Percentiles rank a stretch among this genome's conserved stretches.
These are phyloP conservation scores for Cirrhinus molitorella DNA, from an alignment of 2,797 vertebrate species.

Conservation along the genomic window DNA sequence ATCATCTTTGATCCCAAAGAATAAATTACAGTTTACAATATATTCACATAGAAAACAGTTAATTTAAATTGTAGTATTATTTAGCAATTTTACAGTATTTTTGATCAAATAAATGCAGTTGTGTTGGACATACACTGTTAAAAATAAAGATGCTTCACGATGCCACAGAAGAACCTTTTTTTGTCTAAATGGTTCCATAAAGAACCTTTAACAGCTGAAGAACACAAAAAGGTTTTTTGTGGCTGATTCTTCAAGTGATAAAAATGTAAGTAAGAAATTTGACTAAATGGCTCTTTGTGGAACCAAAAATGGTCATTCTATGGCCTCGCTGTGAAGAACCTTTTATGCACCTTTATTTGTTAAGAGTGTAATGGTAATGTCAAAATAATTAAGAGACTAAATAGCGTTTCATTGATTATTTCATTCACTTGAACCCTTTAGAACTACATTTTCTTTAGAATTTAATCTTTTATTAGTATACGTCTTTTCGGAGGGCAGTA, in stretches of 20 bases:
- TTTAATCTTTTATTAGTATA: background rate
- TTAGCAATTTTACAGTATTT: background rate
- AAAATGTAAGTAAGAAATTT: too few relatives aligned
- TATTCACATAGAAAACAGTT: background rate
- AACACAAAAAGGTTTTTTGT: too few relatives aligned
- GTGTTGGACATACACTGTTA: background rate
- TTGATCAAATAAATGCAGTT: background rate
- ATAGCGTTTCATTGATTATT: background rate
- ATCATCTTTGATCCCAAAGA: background rate
- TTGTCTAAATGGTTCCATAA: too few relatives aligned
- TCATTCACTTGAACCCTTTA: background rate
- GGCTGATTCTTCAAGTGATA: too few relatives aligned
- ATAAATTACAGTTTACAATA: background rate
- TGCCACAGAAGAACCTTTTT: too few relatives aligned
- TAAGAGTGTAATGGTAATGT: background rate
- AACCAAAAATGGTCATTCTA: too few relatives aligned
- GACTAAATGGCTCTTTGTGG: too few relatives aligned
- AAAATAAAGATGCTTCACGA: too few relatives aligned
- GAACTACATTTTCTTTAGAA: background rate
- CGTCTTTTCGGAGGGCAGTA: background rate
- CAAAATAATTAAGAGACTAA: background rate
- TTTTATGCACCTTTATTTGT: too few relatives aligned
- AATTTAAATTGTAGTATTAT: background rate
- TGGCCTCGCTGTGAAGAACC: too few relatives aligned
- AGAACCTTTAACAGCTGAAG: too few relatives aligned